Conservation (phyloP, 2,113 vertebrate species). For the Pogona vitticeps region DNA sequence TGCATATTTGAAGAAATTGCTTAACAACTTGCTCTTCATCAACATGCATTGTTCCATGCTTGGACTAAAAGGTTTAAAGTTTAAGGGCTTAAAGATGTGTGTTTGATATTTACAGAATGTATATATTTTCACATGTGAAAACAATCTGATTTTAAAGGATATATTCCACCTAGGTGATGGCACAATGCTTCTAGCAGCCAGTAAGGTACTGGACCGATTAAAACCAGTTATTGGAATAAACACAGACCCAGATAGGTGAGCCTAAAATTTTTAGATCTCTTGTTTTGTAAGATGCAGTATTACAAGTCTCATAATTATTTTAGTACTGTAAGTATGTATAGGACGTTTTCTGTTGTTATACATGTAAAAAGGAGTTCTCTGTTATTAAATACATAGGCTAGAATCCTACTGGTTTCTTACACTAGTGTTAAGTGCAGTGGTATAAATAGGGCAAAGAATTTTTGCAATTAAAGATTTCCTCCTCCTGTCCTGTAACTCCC, state of each 20-base stretch:
- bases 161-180: slow-evolving; percentile 84
- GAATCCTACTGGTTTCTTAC: no score
- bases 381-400: neutral
- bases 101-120: neutral
- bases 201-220: slow-evolving; percentile 92
- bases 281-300: neutral
- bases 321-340: neutral
- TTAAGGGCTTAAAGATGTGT: neutral
- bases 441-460: no score
- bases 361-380: neutral
- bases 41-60: no score
- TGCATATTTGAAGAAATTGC: no score
- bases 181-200: slow-evolving; percentile 96
- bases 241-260: slow-evolving; percentile 97
- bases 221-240: slow-evolving; percentile 97
- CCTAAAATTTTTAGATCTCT: neutral
- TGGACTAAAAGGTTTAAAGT: no score
- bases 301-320: neutral
- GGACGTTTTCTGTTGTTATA: neutral
- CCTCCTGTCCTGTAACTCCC: no score
- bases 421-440: no score
- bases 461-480: no score
- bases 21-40: no score
- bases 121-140: neutral
- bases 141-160: neutral